Conservation (phyloP, 2,888 invertebrate genomes). For the Sesamia inferens region DNA sequence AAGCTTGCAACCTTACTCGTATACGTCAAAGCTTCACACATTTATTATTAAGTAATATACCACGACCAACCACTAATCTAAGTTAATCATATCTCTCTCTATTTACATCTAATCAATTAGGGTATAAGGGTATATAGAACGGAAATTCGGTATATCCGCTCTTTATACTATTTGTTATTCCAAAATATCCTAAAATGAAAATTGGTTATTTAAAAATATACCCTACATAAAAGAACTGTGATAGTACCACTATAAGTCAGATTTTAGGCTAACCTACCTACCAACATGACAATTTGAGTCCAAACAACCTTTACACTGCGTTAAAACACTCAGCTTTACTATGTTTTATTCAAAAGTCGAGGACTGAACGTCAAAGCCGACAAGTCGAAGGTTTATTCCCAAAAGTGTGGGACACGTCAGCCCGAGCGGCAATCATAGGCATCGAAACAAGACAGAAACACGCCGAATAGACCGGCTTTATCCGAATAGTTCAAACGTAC, state of each 20-base stretch:
- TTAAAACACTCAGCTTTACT: slow-evolving; percentile 56
- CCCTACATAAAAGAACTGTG: slow-evolving; percentile 8
- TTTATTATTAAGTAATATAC: slow-evolving; percentile 30
- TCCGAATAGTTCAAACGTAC: slow-evolving; percentile 33
- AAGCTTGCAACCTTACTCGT: slow-evolving; percentile 36
- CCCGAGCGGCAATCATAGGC: slow-evolving; percentile 19
- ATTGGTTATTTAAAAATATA: slow-evolving; percentile 4
- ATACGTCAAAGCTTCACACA: slow-evolving; percentile 24
- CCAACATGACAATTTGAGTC: slow-evolving; percentile 53
- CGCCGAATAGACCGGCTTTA: slow-evolving; percentile 52
- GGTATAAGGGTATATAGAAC: no score
- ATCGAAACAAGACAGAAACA: slow-evolving; percentile 52
- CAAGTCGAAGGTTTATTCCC: slow-evolving; percentile 59
- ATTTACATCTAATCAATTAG: no score
- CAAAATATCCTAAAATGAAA: neutral
- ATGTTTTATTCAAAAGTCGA: slow-evolving; percentile 67
- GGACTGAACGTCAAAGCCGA: slow-evolving; percentile 55
- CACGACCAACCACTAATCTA: slow-evolving; percentile 10
- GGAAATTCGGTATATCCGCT: no score
- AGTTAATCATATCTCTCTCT: neutral
- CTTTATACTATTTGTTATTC: no score
- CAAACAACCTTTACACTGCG: slow-evolving; percentile 52
- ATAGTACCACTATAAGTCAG: slow-evolving; percentile 33
- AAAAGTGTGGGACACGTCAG: slow-evolving; percentile 41
- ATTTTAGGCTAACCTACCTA: slow-evolving; percentile 49